Conservation (phyloP, 2,113 vertebrate species). For the Petroica traversi region DNA sequence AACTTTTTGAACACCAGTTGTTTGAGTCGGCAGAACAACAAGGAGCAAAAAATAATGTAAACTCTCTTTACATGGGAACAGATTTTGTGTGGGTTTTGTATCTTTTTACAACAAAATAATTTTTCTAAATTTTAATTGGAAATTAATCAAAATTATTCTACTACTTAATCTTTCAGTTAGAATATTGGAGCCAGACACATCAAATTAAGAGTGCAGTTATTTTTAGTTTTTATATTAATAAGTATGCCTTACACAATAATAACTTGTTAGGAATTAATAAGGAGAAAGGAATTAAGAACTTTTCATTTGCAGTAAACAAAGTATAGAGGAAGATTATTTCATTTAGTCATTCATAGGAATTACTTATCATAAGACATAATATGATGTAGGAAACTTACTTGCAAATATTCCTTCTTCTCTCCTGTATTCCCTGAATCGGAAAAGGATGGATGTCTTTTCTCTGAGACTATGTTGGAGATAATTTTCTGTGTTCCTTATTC, state of each 20-base stretch:
- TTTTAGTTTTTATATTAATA: background rate
- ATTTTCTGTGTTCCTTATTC: background rate
- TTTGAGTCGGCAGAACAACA: background rate
- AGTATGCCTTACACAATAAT: background rate
- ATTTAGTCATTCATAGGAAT: background rate
- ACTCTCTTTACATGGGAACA: accelerated
- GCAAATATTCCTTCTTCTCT: background rate
- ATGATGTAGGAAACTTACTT: background rate
- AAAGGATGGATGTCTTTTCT: background rate
- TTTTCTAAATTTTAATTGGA: background rate
- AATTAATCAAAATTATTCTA: background rate
- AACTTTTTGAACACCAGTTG: background rate
- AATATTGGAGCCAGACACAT: background rate
- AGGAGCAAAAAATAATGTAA: background rate
- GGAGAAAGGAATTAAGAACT: background rate
- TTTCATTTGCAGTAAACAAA: background rate
- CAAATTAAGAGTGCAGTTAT: background rate
- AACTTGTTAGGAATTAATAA: background rate
- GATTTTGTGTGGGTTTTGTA: background rate
- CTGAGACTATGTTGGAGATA: background rate
- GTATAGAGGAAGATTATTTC: background rate
- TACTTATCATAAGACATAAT: background rate
- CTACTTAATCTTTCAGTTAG: background rate
- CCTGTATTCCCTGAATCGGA: background rate
- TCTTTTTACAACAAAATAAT: background rate